Conservation (phyloP, 2,113 vertebrate genomes). For the Camelus bactrianus region DNA sequence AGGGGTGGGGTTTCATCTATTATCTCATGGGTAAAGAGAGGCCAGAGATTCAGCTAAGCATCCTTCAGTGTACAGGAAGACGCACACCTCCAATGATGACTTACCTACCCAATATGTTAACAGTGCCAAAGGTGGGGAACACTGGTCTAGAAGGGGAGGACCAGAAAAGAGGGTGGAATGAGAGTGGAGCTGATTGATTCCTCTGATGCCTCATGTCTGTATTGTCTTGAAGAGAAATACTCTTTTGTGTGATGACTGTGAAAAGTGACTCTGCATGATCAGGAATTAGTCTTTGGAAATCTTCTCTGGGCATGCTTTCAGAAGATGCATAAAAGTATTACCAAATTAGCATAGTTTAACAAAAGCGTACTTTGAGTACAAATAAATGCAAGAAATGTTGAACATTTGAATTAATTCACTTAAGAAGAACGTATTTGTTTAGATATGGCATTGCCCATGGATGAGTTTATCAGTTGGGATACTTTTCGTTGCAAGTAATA, state of each 20-base stretch:
- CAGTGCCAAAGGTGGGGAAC: neutral
- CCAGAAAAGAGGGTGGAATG: neutral
- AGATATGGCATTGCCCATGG: neutral
- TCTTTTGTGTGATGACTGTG: fast-evolving
- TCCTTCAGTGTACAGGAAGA: neutral
- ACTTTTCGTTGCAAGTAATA: neutral
- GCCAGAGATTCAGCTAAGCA: neutral
- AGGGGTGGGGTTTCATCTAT: neutral
- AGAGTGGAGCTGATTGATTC: neutral
- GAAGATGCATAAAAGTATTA: neutral
- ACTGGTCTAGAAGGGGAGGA: neutral
- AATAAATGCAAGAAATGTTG: neutral
- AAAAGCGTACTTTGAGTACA: neutral
- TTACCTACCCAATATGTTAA: neutral
- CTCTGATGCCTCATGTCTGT: neutral
- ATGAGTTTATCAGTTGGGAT: neutral
- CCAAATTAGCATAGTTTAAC: neutral
- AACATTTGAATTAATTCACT: neutral
- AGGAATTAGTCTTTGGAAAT: neutral
- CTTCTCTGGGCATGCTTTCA: neutral
- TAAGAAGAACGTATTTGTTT: neutral
- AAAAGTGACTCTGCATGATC: neutral
- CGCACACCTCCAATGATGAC: fast-evolving
- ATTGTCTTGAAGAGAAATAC: neutral
- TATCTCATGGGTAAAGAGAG: neutral